Evolutionary conservation across 2,797 vertebrate genomes (phyloP).

Genomic region (Hippoglossus hippoglossus): DNA sequence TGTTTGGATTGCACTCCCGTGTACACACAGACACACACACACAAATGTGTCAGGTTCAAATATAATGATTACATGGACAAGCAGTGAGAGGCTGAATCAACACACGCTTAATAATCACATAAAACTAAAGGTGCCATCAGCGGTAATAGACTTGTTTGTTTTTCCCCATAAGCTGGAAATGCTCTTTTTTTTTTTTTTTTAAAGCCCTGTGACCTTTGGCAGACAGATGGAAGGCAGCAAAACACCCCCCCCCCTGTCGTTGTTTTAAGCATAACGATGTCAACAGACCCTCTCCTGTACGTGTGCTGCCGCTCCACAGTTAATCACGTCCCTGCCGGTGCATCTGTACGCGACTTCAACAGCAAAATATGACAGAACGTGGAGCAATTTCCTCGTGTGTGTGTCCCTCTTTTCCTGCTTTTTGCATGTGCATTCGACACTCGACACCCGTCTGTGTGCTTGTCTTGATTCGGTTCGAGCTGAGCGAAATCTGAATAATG

Average conservation of each 20-base stretch:
- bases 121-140: slow-evolving; percentile 26
- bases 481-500: slow-evolving; percentile 67
- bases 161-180: slow-evolving; percentile 40
- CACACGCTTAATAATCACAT: slow-evolving; percentile 16
- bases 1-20: slow-evolving; percentile 13
- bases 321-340: neutral
- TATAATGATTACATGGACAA: slow-evolving; percentile 44
- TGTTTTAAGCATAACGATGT: slow-evolving; percentile 35
- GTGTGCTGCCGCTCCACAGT: slow-evolving; percentile 1
- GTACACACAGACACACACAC: no score
- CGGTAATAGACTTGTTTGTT: slow-evolving; percentile 64
- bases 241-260: slow-evolving; percentile 28
- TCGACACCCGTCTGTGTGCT: slow-evolving; percentile 30
- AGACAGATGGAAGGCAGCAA: slow-evolving; percentile 49
- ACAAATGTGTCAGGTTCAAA: slow-evolving; percentile 28
- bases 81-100: slow-evolving; percentile 38
- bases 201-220: slow-evolving; percentile 48
- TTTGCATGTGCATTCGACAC: slow-evolving; percentile 51
- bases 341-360: no score
- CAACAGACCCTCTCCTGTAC: slow-evolving; percentile 16
- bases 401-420: neutral
- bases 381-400: no score
- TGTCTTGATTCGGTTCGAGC: slow-evolving; percentile 23
- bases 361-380: no score
- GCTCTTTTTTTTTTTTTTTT: slow-evolving; percentile 36